Conservation (phyloP, 2,113 vertebrate genomes). For the Lipophrys pholis region DNA sequence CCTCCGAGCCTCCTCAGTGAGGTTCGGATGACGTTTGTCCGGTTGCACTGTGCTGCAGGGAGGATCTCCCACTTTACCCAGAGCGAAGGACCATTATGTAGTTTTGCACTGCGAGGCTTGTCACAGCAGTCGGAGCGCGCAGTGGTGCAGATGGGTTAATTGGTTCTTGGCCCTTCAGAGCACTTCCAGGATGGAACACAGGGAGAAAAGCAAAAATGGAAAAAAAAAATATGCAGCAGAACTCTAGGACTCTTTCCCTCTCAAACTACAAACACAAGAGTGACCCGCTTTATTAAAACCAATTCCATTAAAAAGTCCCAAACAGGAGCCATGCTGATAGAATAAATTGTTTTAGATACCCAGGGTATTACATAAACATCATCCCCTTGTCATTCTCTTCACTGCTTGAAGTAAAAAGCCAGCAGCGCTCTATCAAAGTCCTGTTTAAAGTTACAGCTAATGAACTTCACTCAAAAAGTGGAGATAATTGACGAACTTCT, state of each 20-base stretch:
- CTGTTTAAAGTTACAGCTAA: conserved; percentile 17
- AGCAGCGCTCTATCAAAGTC: neutral
- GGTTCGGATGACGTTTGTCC: conserved; percentile 20
- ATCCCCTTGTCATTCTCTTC: neutral
- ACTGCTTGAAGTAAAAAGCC: conserved; percentile 4
- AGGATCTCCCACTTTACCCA: conserved; percentile 27
- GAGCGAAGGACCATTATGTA: conserved; percentile 49
- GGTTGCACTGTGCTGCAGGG: conserved; percentile 26
- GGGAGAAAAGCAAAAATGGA: neutral
- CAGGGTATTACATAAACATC: conserved; percentile 1
- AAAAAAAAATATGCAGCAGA: neutral
- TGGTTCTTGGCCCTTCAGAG: conserved; percentile 53
- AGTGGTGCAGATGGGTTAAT: conserved; percentile 66
- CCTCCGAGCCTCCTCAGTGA: conserved; percentile 1
- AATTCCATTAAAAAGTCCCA: neutral
- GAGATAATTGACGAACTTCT: neutral
- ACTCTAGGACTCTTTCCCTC: neutral
- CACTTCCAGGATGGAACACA: conserved; percentile 21
- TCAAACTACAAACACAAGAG: neutral
- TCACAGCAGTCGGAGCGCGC: conserved; percentile 46
- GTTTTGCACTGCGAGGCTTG: conserved; percentile 47
- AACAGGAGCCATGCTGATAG: neutral
- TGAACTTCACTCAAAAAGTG: conserved; percentile 14
- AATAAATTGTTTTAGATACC: neutral
- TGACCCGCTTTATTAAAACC: too few relatives aligned